These are phyloP conservation scores for Periophthalmus magnuspinnatus DNA, from an alignment of 2,797 vertebrate genomes.

Conservation along the genomic window DNA sequence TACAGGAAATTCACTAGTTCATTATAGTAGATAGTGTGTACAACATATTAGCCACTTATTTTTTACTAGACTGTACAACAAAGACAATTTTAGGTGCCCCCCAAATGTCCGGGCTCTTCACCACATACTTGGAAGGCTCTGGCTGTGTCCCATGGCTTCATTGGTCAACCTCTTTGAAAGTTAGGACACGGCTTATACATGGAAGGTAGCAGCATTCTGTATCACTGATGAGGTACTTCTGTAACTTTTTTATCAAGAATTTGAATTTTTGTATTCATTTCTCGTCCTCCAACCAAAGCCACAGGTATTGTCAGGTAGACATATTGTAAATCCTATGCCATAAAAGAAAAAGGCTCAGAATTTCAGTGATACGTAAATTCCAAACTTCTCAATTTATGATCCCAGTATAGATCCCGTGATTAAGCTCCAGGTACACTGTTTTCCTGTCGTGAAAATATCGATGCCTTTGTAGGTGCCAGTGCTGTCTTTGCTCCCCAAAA, in stretches of 20 bases:
- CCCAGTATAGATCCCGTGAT: conserved; percentile 59
- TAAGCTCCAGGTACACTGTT: conserved; percentile 57
- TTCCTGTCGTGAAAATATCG: conserved; percentile 41
- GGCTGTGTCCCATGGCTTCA: conserved; percentile 80
- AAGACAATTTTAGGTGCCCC: conserved; percentile 57
- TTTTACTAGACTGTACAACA: conserved; percentile 49
- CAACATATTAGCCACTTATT: conserved; percentile 45
- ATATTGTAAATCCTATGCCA: conserved; percentile 71
- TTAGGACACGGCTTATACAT: conserved; percentile 73
- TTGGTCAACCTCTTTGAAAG: conserved; percentile 78
- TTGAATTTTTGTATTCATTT: conserved; percentile 56
- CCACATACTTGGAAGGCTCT: conserved; percentile 81
- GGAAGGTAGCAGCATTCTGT: conserved; percentile 75
- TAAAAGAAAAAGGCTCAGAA: conserved; percentile 52
- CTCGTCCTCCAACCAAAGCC: conserved; percentile 55
- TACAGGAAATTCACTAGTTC: conserved; percentile 29
- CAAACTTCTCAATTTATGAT: conserved; percentile 70
- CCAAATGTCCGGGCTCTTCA: conserved; percentile 65
- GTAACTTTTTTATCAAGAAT: conserved; percentile 62
- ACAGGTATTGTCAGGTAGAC: conserved; percentile 61
- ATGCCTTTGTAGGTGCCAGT: conserved; percentile 62
- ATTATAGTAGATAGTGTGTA: conserved; percentile 52
- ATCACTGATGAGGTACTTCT: conserved; percentile 69
- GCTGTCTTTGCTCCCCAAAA: conserved; percentile 57
- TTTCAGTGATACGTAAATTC: conserved; percentile 62